Evolutionary conservation across 1,140 invertebrate species (phyloP), one percentile per base, ranked within the genome.

Genomic region (Drosophila sproati): DNA sequence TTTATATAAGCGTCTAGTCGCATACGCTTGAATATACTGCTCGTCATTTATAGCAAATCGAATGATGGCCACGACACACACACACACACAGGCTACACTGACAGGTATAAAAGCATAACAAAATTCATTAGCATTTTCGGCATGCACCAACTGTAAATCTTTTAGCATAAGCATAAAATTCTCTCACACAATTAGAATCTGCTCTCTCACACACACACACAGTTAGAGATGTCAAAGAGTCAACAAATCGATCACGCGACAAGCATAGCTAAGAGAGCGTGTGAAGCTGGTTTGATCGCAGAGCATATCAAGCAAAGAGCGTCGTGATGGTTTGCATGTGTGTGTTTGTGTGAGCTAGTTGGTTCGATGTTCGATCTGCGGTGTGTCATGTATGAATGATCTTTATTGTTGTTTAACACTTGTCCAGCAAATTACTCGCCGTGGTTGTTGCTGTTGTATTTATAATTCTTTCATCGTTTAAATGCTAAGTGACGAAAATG

Each of bases 91-190:
- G 3, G 32, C 39, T 5, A 39, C 12, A 41, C 2, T 32, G 62
- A 45, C 63, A 68, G 29, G 51, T 56, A 55, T 73, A 72, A 62
- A 67, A 85, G 52, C 85, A 89, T 89, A 85, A 66, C 81, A 48
- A 69, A 89, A 89, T 89, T 89, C 72, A 89, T 89, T 89, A 89
- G 81, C 85, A 89, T 85, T 89, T 89, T 89, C 80, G 85, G 85
- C 85, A 89, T 86, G 85, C 85, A 89, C 78, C 89, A 72, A 89
- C 82, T 89, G 72, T 89, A 89, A 89, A 89, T 89, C 85, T 89
- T 77, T 89, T 89, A 85, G 85, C 85, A 85, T 89, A 81, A 75
- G 57, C 77, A 88, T 88, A 83, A 75, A 86, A 71, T 61, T 61
- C 66, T 69, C 72, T 69, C 66, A 60, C 72, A 60, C 64, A 37